Evolutionary conservation across 2,113 vertebrate genomes (phyloP).

Genomic region (Neopipo cinnamomea): DNA sequence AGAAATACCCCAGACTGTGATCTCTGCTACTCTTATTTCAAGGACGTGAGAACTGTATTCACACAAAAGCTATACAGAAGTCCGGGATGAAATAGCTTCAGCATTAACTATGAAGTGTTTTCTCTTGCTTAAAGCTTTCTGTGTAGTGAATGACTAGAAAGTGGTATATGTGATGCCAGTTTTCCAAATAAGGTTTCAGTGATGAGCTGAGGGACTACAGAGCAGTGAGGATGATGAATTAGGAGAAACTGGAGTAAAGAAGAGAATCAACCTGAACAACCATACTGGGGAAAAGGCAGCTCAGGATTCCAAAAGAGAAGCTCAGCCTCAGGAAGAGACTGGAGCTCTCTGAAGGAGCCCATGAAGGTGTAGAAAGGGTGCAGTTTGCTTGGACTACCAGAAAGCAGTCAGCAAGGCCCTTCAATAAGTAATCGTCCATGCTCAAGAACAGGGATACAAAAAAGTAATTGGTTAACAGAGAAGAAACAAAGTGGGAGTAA

Average conservation of each 20-base stretch:
- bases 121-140: background rate
- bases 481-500: background rate
- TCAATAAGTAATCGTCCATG: background rate
- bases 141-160: background rate
- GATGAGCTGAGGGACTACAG: accelerated
- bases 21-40: background rate
- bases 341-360: background rate
- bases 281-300: background rate
- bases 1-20: background rate
- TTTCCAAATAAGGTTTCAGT: background rate
- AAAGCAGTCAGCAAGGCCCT: background rate
- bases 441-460: background rate
- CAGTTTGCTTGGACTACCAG: background rate
- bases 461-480: background rate
- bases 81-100: background rate
- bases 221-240: background rate
- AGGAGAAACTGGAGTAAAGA: background rate
- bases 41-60: background rate
- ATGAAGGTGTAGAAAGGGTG: background rate
- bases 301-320: background rate
- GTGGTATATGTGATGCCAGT: background rate
- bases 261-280: background rate
- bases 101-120: background rate
- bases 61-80: background rate
- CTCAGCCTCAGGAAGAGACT: background rate